phyloP scores from a whole-genome alignment of 2,888 invertebrate genomes.

The Brachyptera putata region DNA sequence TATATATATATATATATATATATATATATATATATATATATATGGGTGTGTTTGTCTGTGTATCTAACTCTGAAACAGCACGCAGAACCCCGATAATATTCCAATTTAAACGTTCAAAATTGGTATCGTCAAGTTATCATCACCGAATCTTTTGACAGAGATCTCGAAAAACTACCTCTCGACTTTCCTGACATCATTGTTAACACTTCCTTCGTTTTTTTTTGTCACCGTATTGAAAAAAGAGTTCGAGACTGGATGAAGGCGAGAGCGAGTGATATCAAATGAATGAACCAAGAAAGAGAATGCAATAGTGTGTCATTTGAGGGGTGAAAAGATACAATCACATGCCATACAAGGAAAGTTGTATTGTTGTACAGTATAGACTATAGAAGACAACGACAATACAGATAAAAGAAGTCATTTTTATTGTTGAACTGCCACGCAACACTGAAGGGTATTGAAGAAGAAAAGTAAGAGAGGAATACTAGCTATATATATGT shows the following conservation, averaged over 20 bases:
- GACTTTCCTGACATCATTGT: constrained; percentile 25
- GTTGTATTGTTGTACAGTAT: constrained; percentile 26
- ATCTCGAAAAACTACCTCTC: too few species aligned
- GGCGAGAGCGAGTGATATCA: constrained; percentile 6
- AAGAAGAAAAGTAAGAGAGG: constrained; percentile 5
- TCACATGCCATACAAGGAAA: constrained; percentile 20
- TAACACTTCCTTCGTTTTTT: constrained; percentile 24
- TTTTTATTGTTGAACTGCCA: constrained; percentile 19
- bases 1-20: too few species aligned
- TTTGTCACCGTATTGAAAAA: not conserved
- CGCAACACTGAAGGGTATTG: constrained; percentile 13
- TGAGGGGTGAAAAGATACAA: constrained; percentile 27
- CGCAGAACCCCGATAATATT: too few species aligned
- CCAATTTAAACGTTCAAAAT: too few species aligned
- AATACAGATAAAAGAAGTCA: constrained; percentile 30
- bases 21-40: too few species aligned
- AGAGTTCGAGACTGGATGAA: not conserved
- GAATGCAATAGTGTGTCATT: constrained; percentile 25
- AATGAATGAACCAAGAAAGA: constrained; percentile 21
- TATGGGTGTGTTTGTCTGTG: too few species aligned
- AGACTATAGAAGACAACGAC: constrained; percentile 28
- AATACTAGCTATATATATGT: too few species aligned
- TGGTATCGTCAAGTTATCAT: too few species aligned
- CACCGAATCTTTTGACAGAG: too few species aligned
- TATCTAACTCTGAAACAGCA: too few species aligned